Conservation (phyloP, 2,113 vertebrate species). For the Hypomesus transpacificus region DNA sequence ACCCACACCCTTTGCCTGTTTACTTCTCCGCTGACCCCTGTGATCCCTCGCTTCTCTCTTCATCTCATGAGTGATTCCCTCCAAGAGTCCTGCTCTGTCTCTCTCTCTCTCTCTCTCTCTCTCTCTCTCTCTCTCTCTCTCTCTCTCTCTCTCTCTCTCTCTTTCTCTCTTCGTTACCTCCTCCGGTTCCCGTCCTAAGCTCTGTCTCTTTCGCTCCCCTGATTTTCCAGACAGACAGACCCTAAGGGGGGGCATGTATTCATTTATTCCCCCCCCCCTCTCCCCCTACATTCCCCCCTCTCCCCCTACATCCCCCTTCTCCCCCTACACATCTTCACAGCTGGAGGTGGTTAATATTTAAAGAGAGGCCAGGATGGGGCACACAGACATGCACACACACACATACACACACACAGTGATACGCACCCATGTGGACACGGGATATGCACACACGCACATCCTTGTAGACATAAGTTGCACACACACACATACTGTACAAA, state of each 20-base stretch:
- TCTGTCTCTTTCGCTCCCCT: conserved; percentile 36
- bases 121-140: conserved; percentile 1
- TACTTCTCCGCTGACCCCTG: conserved; percentile 45
- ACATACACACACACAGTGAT: conserved; percentile 5
- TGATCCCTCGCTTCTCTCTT: conserved; percentile 31
- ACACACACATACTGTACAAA: conserved; percentile 13
- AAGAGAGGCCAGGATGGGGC: conserved; percentile 66
- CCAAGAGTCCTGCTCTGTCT: not conserved
- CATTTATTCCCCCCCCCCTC: conserved; percentile 67
- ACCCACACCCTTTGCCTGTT: conserved; percentile 27
- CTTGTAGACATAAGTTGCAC: conserved; percentile 14
- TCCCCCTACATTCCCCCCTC: conserved; percentile 39
- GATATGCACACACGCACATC: conserved; percentile 4
- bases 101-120: conserved; percentile 6
- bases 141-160: conserved; percentile 27
- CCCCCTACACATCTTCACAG: conserved; percentile 73
- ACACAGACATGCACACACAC: conserved; percentile 46
- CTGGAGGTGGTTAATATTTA: conserved; percentile 75
- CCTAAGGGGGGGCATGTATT: conserved; percentile 64
- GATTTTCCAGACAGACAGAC: conserved; percentile 59
- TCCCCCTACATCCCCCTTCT: conserved; percentile 36
- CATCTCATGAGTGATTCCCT: conserved; percentile 13
- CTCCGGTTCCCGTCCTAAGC: conserved; percentile 15
- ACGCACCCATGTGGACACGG: not conserved
- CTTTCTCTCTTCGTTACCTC: not conserved